phyloP scores from a whole-genome alignment of 2,888 invertebrate genomes.

The Drosophila hamatofila region DNA sequence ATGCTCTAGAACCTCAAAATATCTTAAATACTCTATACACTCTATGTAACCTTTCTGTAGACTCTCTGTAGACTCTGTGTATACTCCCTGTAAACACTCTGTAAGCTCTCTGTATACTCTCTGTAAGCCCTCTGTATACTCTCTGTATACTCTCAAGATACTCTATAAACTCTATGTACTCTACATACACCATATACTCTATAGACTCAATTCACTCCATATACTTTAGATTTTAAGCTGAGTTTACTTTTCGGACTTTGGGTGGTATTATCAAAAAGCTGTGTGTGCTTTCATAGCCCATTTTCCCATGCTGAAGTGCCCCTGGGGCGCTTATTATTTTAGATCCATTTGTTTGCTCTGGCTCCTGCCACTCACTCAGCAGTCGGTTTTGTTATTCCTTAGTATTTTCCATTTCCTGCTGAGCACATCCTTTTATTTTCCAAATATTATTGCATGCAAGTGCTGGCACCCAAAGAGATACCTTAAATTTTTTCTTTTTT shows the following conservation, averaged over 20 bases:
- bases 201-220: background rate
- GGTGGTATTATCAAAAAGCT: background rate
- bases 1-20: background rate
- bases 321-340: conserved; percentile 37
- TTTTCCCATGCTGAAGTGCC: conserved; percentile 12
- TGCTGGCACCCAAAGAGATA: conserved; percentile 13
- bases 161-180: background rate
- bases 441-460: conserved; percentile 52
- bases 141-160: background rate
- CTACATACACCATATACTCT: background rate
- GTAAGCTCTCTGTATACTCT: background rate
- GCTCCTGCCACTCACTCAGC: background rate
- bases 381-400: conserved; percentile 23
- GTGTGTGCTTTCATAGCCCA: background rate
- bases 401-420: conserved; percentile 20
- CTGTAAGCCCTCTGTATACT: background rate
- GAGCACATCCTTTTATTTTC: conserved; percentile 25
- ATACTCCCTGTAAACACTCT: background rate
- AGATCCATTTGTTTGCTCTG: background rate
- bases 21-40: background rate
- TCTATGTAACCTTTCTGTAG: background rate
- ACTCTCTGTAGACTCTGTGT: background rate
- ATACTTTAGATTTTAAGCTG: background rate
- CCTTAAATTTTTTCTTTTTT: too few relatives aligned
- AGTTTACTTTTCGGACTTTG: background rate